Conservation (phyloP, 1,140 invertebrate genomes). For the Branchinecta lindahli region DNA sequence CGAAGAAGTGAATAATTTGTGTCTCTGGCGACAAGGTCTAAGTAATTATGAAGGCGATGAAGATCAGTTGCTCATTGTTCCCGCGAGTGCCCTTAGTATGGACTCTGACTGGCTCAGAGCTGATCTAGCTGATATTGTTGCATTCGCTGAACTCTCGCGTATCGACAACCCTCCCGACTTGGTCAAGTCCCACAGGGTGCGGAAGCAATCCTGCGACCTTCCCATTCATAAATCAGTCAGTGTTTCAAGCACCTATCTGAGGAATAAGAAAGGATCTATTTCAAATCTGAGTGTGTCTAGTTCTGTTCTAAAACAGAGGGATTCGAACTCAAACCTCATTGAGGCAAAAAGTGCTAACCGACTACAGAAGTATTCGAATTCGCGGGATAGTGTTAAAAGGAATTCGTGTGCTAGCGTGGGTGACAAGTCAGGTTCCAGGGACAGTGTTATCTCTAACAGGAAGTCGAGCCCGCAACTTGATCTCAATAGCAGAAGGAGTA, state of each 20-base stretch:
- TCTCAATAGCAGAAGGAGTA: not conserved
- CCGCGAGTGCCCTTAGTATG: not conserved
- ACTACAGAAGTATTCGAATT: not conserved
- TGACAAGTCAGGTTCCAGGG: not conserved
- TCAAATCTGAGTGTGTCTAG: not conserved
- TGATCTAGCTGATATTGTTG: not conserved
- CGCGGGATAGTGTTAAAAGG: not conserved
- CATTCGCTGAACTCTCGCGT: not conserved
- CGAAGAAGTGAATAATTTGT: not conserved
- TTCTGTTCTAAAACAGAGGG: not conserved
- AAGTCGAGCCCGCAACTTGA: not conserved
- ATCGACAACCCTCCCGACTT: not conserved
- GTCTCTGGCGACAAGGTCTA: not conserved
- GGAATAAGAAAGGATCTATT: not conserved
- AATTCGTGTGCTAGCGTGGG: not conserved
- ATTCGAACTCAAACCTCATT: not conserved
- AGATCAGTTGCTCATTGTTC: not conserved
- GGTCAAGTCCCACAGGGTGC: not conserved
- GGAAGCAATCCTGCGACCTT: not conserved
- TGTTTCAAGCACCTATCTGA: not conserved
- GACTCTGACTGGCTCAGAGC: not conserved
- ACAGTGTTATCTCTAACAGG: not conserved
- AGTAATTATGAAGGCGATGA: slow-evolving; percentile 9
- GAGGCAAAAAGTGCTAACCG: not conserved
- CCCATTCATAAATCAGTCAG: slow-evolving; percentile 5